Base-by-base conservation (phyloP, 2,888 invertebrate species). In the Zaprionus lineosus region DNA sequence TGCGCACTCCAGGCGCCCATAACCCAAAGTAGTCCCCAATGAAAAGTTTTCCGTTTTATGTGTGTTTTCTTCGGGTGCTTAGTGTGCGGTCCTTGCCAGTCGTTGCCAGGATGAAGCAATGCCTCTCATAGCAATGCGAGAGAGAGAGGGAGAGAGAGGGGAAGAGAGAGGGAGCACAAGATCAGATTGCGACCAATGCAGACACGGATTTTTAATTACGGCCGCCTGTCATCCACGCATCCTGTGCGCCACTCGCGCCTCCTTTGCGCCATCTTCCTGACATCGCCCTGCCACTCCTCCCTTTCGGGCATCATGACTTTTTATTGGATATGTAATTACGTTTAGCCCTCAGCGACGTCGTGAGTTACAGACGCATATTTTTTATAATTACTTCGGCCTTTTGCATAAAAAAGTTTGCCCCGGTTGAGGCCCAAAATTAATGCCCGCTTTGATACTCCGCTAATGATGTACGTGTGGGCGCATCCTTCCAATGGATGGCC, bases 251-350 rank as follows among this genome's bases (percentile, higher is more conserved):
- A 26, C 9, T 43, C 29, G 14, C 18, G 58, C 57, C 44, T 48
- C 57, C 52, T 48, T 9, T 14, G n/a, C 51, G 12, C 34, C 28
- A 41, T 41, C 29, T 24, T 19, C 19, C 3, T 24, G 24, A 24
- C 8, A 33, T 52, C 9, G 52, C 19, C 19, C 58, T 44, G 60
- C 52, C 31, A 46, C 48, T 18, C 57, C 56, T 56, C 48, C 64
- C 44, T 69, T 43, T 58, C 53, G 51, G 48, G 53, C 34, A 33
- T 46, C 68, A 70, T 73, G 75, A 73, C 59, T 74, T 82, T 82
- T 82, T 78, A 82, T 84, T 78, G 70, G 81, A 82, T 74, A 68
- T 82, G 75, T 84, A 82, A 82, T 82, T 82, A 84, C 84, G 59
- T 72, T 52, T 39, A 15, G 51, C 60, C 61, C 59, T 44, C 15